Conservation (phyloP, 2,113 vertebrate species). For the Proterorhinus semilunaris region DNA sequence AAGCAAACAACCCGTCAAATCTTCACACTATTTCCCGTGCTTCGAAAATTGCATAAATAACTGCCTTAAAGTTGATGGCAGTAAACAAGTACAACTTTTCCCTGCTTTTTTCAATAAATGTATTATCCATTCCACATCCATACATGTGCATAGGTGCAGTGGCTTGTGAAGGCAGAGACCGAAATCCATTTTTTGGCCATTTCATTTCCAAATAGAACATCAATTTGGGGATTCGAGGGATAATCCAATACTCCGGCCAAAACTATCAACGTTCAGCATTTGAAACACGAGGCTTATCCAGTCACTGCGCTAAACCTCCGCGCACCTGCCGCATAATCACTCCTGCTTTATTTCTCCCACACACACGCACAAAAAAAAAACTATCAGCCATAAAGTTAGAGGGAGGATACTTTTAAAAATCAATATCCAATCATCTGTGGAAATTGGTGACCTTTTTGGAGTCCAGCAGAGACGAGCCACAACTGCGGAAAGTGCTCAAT, state of each 20-base stretch:
- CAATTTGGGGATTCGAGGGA: neutral
- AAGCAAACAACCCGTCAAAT: too few relatives aligned
- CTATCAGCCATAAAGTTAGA: neutral
- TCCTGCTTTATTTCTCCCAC: neutral
- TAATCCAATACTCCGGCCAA: neutral
- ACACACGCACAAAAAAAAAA: neutral
- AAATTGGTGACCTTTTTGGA: neutral
- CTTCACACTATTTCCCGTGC: too few relatives aligned
- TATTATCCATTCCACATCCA: neutral
- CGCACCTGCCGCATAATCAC: neutral
- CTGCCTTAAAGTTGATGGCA: too few relatives aligned
- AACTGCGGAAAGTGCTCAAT: neutral
- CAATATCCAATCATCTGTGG: neutral
- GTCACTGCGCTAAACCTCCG: slow-evolving; percentile 6
- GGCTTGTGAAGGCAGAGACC: neutral
- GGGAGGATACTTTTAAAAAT: neutral
- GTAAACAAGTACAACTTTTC: too few relatives aligned
- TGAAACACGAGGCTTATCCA: neutral
- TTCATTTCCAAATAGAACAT: slow-evolving; percentile 6
- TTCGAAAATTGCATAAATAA: too few relatives aligned
- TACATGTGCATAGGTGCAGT: neutral
- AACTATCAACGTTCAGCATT: neutral
- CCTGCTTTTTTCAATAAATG: too few relatives aligned
- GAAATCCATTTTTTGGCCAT: neutral
- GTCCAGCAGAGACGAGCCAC: neutral